Conservation (phyloP, 2,797 vertebrate genomes). For the Sebastes jordani region DNA sequence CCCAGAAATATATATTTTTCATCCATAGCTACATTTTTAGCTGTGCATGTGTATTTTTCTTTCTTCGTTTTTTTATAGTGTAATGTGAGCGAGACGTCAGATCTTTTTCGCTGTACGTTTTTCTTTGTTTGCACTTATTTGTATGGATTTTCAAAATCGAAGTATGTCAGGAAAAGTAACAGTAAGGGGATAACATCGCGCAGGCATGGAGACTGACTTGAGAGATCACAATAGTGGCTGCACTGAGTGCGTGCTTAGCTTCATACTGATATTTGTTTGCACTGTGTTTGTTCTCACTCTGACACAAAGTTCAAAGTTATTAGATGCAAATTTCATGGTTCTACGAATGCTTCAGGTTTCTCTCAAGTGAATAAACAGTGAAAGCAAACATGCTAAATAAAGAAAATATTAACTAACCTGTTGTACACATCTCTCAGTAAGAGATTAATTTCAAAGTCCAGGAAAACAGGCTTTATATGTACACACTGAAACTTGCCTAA, state of each 20-base stretch:
- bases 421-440: not conserved
- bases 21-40: conserved; percentile 18
- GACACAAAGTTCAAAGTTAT: conserved; percentile 47
- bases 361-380: conserved; percentile 38
- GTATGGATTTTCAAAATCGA: conserved; percentile 37
- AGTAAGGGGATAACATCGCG: conserved; percentile 32
- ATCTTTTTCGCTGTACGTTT: conserved; percentile 12
- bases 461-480: not conserved
- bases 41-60: conserved; percentile 7
- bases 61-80: not conserved
- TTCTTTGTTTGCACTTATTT: conserved; percentile 46
- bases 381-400: not conserved
- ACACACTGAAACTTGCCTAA: not conserved
- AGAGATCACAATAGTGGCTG: conserved; percentile 37
- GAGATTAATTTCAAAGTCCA: not conserved
- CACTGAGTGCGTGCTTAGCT: conserved; percentile 30
- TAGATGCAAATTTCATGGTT: conserved; percentile 51
- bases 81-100: conserved; percentile 14
- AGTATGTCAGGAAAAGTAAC: conserved; percentile 32
- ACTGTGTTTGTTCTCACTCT: conserved; percentile 35
- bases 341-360: conserved; percentile 26
- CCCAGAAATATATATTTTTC: conserved; percentile 24
- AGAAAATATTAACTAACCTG: conserved; percentile 5
- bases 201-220: conserved; percentile 36
- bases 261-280: conserved; percentile 52